Base-by-base conservation (phyloP, 2,797 vertebrate genomes). In the Hemibagrus guttatus region DNA sequence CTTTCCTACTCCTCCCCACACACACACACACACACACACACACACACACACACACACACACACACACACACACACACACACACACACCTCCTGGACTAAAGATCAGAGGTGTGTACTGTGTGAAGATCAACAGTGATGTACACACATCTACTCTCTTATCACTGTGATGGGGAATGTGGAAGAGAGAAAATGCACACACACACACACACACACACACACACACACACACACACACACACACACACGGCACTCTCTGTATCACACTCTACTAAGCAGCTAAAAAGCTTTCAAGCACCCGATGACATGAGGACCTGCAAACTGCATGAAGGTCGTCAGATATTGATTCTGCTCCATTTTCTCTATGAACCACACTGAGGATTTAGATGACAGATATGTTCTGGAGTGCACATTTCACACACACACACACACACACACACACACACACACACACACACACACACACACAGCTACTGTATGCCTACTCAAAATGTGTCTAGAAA, bases 151-250 rank as follows among this genome's bases (percentile, higher is more conserved):
- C 90, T 92, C 90, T 93, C 92, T 95, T 95, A 94, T 95, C 94
- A 93, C 92, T 87, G 59, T 76, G 88, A 91, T 93, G 93, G 93
- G 92, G 93, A 95, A 95, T 95, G 93, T 93, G 90, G 86, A 92
- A 90, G 72, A 76, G 74, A 91, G 82, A 87, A 28, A 2, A 7
- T 6, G 9, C n/a, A 28, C n/a, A 7, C n/a, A 52, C 46, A 54
- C 49, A 52, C 28, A 54, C 52, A 58, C 52, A 58, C 19, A 61
- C 23, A 74, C n/a, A 83, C 80, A 58, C 49, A 79, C 68, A 81
- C 52, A 21, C 23, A 56, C 49, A 74, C 21, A 85, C 84, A 63
- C 68, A 75, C 66, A 80, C 56, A 17, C 46, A 52, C 46, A 52
- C 26, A 75, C 23, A 75, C 46, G 3, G 1, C 19, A 31, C 1